Evolutionary conservation across 2,888 invertebrate species (phyloP).

Genomic region (Eremobia ochroleuca): DNA sequence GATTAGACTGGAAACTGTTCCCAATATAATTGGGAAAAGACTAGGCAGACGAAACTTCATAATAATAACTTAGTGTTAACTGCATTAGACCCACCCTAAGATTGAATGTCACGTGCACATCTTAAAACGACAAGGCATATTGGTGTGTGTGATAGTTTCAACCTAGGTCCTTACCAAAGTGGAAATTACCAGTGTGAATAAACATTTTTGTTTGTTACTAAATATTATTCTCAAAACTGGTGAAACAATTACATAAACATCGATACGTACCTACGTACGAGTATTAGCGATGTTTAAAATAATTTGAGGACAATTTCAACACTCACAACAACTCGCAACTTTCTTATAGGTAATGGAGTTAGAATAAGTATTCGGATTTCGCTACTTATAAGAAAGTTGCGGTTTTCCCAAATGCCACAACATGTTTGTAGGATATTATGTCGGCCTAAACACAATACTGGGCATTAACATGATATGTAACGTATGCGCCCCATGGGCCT

Average conservation of each 20-base stretch:
- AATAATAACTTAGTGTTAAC: background rate
- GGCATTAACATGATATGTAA: slow-evolving; percentile 67
- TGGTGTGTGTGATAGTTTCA: background rate
- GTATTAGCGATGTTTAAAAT: too few relatives aligned
- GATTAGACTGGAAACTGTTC: background rate
- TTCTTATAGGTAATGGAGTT: too few relatives aligned
- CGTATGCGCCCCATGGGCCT: slow-evolving; percentile 67
- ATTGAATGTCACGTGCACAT: background rate
- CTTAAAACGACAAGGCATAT: background rate
- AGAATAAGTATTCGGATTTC: slow-evolving; percentile 17
- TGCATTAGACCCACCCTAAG: background rate
- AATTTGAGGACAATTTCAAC: too few relatives aligned
- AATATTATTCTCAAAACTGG: too few relatives aligned
- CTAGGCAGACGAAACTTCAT: background rate
- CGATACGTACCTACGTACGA: background rate
- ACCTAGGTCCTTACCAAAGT: too few relatives aligned
- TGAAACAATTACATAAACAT: background rate
- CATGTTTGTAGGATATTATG: slow-evolving; percentile 63
- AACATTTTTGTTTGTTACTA: too few relatives aligned
- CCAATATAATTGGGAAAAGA: background rate
- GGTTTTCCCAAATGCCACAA: slow-evolving; percentile 55
- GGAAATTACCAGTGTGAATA: too few relatives aligned
- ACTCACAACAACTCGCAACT: too few relatives aligned
- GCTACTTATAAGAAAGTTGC: slow-evolving; percentile 38
- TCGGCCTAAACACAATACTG: slow-evolving; percentile 58